Percentiles rank a stretch among this genome's conserved stretches.
Evolutionary conservation across 2,888 invertebrate genomes (phyloP).

Genomic region (Bedellia somnulentella): DNA sequence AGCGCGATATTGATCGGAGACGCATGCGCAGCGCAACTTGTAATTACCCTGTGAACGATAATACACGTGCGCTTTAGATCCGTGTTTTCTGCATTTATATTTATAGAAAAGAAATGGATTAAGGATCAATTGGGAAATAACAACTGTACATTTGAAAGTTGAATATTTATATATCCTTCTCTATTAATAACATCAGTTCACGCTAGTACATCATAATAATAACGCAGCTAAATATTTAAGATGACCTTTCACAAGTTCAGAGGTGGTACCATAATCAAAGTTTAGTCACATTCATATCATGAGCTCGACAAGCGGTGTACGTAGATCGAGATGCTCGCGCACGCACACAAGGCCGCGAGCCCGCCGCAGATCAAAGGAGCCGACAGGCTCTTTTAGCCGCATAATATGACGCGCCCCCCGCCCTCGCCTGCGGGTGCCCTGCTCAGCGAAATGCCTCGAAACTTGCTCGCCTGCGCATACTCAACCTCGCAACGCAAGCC

Average conservation of each 20-base stretch:
- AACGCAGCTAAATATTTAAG: too few species aligned
- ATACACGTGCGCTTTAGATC: constrained; percentile 1
- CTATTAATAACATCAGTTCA: too few species aligned
- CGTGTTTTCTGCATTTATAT: background rate
- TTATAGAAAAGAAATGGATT: too few species aligned
- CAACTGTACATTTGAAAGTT: too few species aligned
- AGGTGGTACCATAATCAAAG: constrained; percentile 48
- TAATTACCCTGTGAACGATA: constrained; percentile 27
- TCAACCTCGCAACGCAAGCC: constrained; percentile 20
- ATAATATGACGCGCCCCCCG: constrained; percentile 57
- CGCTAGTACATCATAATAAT: too few species aligned
- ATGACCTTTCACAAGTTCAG: constrained; percentile 53
- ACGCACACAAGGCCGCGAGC: constrained; percentile 20
- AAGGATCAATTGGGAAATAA: too few species aligned
- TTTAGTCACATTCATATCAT: constrained; percentile 59
- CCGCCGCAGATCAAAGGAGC: constrained; percentile 53
- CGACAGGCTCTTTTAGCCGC: constrained; percentile 61
- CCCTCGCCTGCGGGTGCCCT: constrained; percentile 27
- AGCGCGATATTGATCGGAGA: constrained; percentile 32
- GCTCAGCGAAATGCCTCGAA: constrained; percentile 39
- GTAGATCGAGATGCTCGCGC: constrained; percentile 15
- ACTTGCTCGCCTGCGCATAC: too few species aligned
- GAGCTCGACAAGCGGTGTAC: constrained; percentile 51
- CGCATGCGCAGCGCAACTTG: constrained; percentile 20
- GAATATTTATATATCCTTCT: too few species aligned